phyloP scores from a whole-genome alignment of 1,140 invertebrate species.

The Forficula auricularia region DNA sequence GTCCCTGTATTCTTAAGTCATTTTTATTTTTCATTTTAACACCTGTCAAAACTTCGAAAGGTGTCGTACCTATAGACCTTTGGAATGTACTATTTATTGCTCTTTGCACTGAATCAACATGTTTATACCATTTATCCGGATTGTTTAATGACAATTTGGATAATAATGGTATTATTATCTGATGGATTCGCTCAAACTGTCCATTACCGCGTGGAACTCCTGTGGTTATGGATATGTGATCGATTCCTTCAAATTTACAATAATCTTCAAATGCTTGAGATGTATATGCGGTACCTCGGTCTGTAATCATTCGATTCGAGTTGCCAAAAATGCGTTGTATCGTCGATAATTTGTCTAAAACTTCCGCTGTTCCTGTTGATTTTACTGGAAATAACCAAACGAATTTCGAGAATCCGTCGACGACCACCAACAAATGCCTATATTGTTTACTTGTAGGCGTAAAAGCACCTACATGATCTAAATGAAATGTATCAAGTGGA shows the following conservation, averaged over 20 bases:
- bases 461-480: constrained; percentile 20
- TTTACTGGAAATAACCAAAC: constrained; percentile 4
- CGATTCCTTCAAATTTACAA: constrained; percentile 9
- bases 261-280: constrained; percentile 13
- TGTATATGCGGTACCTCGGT: constrained; percentile 12
- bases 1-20: too few species aligned
- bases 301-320: constrained; percentile 12
- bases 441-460: constrained; percentile 11
- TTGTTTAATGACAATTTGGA: constrained; percentile 1
- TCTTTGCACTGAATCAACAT: too few species aligned
- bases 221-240: constrained; percentile 12
- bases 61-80: background rate
- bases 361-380: constrained; percentile 1
- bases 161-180: constrained; percentile 10
- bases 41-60: too few species aligned
- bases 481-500: constrained; percentile 18
- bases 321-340: constrained; percentile 11
- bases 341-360: background rate
- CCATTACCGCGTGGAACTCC: constrained; percentile 15
- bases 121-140: too few species aligned
- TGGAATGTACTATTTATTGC: background rate
- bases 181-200: constrained; percentile 15
- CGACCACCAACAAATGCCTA: constrained; percentile 13
- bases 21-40: too few species aligned
- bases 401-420: constrained; percentile 16